Percentiles rank a stretch among this genome's conserved stretches.
Conservation (phyloP, 2,888 invertebrate genomes). For the Entomobrya multifasciata region DNA sequence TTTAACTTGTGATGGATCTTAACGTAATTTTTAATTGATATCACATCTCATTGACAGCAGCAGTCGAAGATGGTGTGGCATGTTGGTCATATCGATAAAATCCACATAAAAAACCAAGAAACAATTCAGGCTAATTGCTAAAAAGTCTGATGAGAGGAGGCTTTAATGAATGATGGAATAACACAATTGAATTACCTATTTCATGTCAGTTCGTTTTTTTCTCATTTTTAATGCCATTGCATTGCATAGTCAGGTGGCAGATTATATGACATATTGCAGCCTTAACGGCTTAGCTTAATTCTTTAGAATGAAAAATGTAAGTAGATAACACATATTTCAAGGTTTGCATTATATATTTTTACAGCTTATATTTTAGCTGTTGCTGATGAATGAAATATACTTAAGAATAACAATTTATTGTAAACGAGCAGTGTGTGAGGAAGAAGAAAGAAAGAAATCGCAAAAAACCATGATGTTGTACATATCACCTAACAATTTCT, state of each 20-base stretch:
- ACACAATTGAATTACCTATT: conserved; percentile 46
- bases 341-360: conserved; percentile 22
- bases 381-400: conserved; percentile 36
- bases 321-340: conserved; percentile 34
- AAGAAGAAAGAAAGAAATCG: conserved; percentile 11
- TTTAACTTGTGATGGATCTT: conserved; percentile 9
- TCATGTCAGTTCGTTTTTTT: conserved; percentile 43
- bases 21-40: conserved; percentile 39
- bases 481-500: too few relatives aligned
- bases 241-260: conserved; percentile 37
- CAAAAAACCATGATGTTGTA: conserved; percentile 25
- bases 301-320: not conserved
- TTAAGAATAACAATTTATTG: conserved; percentile 60
- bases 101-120: conserved; percentile 23
- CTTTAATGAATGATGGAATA: not conserved
- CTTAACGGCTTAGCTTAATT: conserved; percentile 27
- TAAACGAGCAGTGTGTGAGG: conserved; percentile 10
- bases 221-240: not conserved
- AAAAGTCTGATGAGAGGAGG: conserved; percentile 29
- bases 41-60: too few relatives aligned
- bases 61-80: not conserved
- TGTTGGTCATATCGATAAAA: conserved; percentile 45
- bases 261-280: conserved; percentile 72
- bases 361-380: not conserved
- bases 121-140: conserved; percentile 48